Conservation (phyloP, 2,797 vertebrate species). For the Sebastes trivittatus region DNA sequence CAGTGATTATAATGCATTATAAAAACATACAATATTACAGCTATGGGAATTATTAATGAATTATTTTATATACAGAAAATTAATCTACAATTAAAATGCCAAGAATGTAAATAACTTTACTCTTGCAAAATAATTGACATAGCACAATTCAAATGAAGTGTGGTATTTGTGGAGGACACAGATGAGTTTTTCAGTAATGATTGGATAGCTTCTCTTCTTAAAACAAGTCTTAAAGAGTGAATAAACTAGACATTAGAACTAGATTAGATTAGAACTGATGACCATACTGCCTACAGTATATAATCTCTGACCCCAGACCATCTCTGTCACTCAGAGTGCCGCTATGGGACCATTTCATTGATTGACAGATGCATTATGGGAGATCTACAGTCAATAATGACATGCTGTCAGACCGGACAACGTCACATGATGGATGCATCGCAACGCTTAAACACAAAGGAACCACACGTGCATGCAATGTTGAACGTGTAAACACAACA, state of each 20-base stretch:
- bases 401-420: constrained; percentile 2
- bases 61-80: background rate
- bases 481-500: background rate
- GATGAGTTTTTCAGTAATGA: background rate
- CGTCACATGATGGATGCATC: background rate
- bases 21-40: too few species aligned
- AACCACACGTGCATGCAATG: background rate
- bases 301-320: constrained; percentile 1
- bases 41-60: background rate
- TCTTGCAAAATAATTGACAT: background rate
- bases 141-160: background rate
- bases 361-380: constrained; percentile 57
- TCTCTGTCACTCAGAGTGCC: constrained; percentile 1
- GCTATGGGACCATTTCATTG: constrained; percentile 3
- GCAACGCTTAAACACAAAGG: background rate
- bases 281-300: too few species aligned
- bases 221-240: too few species aligned
- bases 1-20: too few species aligned
- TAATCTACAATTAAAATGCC: too few species aligned
- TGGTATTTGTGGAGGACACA: background rate
- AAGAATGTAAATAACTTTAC: background rate
- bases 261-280: background rate
- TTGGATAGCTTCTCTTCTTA: background rate
- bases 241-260: background rate
- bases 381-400: constrained; percentile 36